Percentiles rank a stretch among this genome's conserved stretches.
phyloP scores from a whole-genome alignment of 1,140 invertebrate species.

The Frieseomelitta varia region DNA sequence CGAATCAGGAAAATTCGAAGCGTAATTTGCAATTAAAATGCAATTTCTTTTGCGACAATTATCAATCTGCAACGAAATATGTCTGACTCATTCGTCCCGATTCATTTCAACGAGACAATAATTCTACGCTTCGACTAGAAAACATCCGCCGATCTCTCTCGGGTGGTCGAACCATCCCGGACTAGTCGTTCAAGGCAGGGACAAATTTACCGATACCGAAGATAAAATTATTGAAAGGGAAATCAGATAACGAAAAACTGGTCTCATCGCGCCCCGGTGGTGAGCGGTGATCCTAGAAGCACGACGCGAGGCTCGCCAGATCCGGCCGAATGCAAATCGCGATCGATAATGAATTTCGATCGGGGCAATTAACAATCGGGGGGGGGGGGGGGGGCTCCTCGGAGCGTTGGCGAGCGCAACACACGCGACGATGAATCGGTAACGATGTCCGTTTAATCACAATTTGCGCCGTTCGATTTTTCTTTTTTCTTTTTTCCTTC shows the following conservation, averaged over 20 bases:
- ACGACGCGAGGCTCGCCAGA: background rate
- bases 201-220: background rate
- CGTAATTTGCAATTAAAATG: too few species aligned
- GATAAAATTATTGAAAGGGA: background rate
- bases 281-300: background rate
- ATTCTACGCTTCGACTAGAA: too few species aligned
- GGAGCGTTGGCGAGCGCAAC: conserved; percentile 13
- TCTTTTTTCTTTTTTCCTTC: too few species aligned
- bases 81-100: too few species aligned
- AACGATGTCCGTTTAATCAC: conserved; percentile 50
- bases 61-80: too few species aligned
- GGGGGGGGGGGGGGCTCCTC: too few species aligned
- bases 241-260: background rate
- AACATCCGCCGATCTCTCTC: too few species aligned
- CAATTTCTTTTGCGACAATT: too few species aligned
- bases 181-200: too few species aligned
- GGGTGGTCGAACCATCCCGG: too few species aligned
- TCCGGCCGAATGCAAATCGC: conserved; percentile 38
- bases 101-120: too few species aligned
- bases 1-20: too few species aligned
- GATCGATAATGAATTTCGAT: conserved; percentile 49
- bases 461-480: conserved; percentile 41
- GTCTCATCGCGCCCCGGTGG: background rate
- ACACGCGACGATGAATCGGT: conserved; percentile 4
- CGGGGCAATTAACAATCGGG: conserved; percentile 56